phyloP scores from a whole-genome alignment of 2,113 vertebrate genomes.

The Rutilus rutilus region DNA sequence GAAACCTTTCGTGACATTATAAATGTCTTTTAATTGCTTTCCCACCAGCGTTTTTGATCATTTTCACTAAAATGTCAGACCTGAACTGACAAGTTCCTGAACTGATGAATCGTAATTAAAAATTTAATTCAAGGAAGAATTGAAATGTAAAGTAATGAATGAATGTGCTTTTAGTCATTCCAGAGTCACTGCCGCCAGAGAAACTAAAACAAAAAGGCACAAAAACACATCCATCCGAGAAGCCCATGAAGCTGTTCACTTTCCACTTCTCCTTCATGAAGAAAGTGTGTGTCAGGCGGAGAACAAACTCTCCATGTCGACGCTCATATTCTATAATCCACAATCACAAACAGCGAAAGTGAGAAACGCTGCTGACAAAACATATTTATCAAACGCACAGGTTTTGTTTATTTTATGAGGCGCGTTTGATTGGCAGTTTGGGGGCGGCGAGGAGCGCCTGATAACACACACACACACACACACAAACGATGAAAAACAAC shows the following conservation, averaged over 20 bases:
- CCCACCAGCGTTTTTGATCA: too few species aligned
- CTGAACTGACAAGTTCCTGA: background rate
- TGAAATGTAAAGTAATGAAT: too few species aligned
- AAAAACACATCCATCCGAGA: slow-evolving; percentile 1
- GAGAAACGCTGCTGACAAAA: slow-evolving; percentile 42
- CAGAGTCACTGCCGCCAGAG: background rate
- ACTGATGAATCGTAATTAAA: background rate
- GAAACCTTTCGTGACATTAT: too few species aligned
- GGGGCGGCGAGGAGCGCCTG: background rate
- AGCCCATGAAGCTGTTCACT: background rate
- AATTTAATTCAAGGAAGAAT: too few species aligned
- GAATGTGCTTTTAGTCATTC: background rate
- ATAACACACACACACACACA: slow-evolving; percentile 25
- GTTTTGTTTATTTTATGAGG: slow-evolving; percentile 39
- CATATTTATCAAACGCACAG: slow-evolving; percentile 28
- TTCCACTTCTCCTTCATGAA: slow-evolving; percentile 2
- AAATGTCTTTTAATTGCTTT: too few species aligned
- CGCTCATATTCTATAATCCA: slow-evolving; percentile 25
- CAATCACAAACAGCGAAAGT: slow-evolving; percentile 26
- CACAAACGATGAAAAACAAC: background rate
- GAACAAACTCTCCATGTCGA: background rate
- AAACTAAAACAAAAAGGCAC: background rate
- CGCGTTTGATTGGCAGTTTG: slow-evolving; percentile 37
- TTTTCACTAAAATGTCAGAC: background rate
- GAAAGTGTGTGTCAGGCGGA: background rate